These are phyloP conservation scores for Lucinisca nassula DNA, from an alignment of 2,888 invertebrate species.

Conservation along the genomic window DNA sequence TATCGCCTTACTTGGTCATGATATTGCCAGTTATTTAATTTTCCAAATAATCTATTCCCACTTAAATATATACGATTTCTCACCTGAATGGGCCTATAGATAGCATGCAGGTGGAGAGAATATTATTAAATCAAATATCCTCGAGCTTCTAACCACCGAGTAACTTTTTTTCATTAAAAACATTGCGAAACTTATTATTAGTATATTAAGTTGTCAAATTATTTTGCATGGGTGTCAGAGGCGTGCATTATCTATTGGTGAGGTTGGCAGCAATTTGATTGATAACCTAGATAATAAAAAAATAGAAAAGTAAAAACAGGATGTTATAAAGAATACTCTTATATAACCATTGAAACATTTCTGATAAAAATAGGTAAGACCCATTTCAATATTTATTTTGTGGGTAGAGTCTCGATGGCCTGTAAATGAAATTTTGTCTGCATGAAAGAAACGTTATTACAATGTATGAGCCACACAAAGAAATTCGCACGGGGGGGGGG, in stretches of 20 bases:
- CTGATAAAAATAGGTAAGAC: too few species aligned
- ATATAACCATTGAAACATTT: too few species aligned
- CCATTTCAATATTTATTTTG: too few species aligned
- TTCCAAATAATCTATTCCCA: not conserved
- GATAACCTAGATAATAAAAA: too few species aligned
- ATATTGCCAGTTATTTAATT: not conserved
- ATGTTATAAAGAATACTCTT: too few species aligned
- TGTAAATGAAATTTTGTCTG: too few species aligned
- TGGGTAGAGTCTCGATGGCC: too few species aligned
- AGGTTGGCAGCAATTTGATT: too few species aligned
- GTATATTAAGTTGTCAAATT: constrained; percentile 37
- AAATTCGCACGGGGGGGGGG: too few species aligned
- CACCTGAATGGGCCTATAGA: not conserved
- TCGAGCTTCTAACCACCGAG: constrained; percentile 20
- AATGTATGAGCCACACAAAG: too few species aligned
- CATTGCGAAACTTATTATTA: constrained; percentile 31
- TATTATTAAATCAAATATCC: constrained; percentile 28
- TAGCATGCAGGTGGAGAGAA: constrained; percentile 33
- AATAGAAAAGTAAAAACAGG: too few species aligned
- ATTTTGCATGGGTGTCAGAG: not conserved
- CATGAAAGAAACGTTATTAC: too few species aligned
- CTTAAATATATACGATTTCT: not conserved
- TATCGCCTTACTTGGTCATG: not conserved
- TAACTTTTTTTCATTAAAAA: constrained; percentile 7
- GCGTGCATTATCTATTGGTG: not conserved